Evolutionary conservation across 92 coral and sea anemone species (phyloP).

Genomic region (Paragorgia papillata): DNA sequence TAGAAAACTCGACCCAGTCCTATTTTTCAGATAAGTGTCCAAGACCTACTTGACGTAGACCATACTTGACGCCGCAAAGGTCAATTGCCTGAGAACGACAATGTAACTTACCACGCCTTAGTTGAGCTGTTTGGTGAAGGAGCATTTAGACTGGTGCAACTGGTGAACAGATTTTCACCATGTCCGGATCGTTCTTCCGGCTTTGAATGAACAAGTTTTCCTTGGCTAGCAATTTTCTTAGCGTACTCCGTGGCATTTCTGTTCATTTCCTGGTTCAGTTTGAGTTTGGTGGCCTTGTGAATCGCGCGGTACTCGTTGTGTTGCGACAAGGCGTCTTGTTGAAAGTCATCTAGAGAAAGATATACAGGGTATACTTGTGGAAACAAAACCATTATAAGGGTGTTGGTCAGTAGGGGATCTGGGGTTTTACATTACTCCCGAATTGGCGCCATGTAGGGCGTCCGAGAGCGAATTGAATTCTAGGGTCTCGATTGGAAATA

Average conservation of each 20-base stretch:
- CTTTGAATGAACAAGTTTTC: constrained; percentile 74
- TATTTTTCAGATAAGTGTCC: too few relatives aligned
- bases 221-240: constrained; percentile 68
- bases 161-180: constrained; percentile 91
- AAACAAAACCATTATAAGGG: too few relatives aligned
- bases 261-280: constrained; percentile 64
- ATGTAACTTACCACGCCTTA: constrained; percentile 64
- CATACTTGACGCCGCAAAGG: too few relatives aligned
- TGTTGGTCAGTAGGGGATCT: too few relatives aligned
- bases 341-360: constrained; percentile 16
- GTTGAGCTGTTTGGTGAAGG: constrained; percentile 69
- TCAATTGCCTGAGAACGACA: too few relatives aligned
- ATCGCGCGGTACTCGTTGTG: constrained; percentile 77
- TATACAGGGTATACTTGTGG: too few relatives aligned
- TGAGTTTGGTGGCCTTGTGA: constrained; percentile 69
- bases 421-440: too few relatives aligned
- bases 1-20: too few relatives aligned
- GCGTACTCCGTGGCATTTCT: constrained; percentile 74
- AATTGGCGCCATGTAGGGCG: too few relatives aligned
- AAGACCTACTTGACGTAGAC: too few relatives aligned
- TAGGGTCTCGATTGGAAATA: too few relatives aligned
- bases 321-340: constrained; percentile 62
- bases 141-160: constrained; percentile 67
- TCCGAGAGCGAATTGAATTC: too few relatives aligned
- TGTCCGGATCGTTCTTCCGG: constrained; percentile 70